These are phyloP conservation scores for Takifugu rubripes DNA, from an alignment of 2,797 vertebrate species.

Conservation along the genomic window DNA sequence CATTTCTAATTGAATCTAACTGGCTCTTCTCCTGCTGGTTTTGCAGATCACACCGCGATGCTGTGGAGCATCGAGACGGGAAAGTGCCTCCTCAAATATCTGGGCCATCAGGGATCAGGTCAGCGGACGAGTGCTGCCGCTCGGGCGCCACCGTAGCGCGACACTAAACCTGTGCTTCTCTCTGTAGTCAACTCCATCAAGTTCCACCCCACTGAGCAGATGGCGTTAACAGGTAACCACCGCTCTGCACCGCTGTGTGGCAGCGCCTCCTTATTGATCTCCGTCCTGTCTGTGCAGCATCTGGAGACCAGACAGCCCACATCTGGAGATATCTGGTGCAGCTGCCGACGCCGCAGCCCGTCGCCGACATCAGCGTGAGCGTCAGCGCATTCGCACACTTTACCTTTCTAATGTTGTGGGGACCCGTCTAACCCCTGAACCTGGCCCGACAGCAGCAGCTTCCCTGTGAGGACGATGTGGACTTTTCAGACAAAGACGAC, in stretches of 20 bases:
- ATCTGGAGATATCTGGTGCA: slow-evolving; percentile 97
- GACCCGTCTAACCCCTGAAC: not conserved
- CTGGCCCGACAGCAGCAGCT: slow-evolving; percentile 67
- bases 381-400: not conserved
- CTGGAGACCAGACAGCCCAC: slow-evolving; percentile 97
- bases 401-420: not conserved
- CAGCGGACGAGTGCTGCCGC: not conserved
- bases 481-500: slow-evolving; percentile 96
- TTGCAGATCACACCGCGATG: slow-evolving; percentile 91
- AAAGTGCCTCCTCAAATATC: slow-evolving; percentile 91
- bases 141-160: not conserved
- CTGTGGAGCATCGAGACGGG: slow-evolving; percentile 98
- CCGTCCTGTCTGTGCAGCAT: slow-evolving; percentile 73
- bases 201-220: slow-evolving; percentile 95
- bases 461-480: slow-evolving; percentile 91
- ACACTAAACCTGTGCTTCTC: slow-evolving; percentile 22
- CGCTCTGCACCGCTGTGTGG: too few species aligned
- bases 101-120: slow-evolving; percentile 97
- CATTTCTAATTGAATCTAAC: too few species aligned
- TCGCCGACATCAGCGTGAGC: slow-evolving; percentile 90
- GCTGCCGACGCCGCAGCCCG: slow-evolving; percentile 88
- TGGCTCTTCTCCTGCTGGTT: not conserved
- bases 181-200: slow-evolving; percentile 96
- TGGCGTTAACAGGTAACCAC: slow-evolving; percentile 86
- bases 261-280: not conserved